Evolutionary conservation across 2,888 invertebrate genomes (phyloP).

Genomic region (Netelia virgata): DNA sequence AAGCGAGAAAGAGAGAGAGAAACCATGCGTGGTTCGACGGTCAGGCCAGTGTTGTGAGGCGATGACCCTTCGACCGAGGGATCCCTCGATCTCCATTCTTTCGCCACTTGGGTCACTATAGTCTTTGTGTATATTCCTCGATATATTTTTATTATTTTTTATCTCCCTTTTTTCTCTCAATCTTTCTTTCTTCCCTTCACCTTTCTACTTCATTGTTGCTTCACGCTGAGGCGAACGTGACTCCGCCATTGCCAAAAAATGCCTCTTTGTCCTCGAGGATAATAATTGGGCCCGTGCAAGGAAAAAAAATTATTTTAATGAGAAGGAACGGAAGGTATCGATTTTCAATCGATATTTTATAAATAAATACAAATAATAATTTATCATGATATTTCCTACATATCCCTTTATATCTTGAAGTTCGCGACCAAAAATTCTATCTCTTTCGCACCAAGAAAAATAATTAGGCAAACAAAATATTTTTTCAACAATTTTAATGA

Average conservation of each 20-base stretch:
- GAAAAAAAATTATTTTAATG: neutral
- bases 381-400: too few relatives aligned
- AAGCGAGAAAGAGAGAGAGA: slow-evolving; percentile 5
- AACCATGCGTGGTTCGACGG: slow-evolving; percentile 53
- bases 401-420: too few relatives aligned
- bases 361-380: neutral
- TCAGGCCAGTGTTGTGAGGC: slow-evolving; percentile 74
- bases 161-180: slow-evolving; percentile 12
- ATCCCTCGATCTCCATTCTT: slow-evolving; percentile 63
- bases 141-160: slow-evolving; percentile 24
- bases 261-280: neutral
- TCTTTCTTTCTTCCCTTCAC: slow-evolving; percentile 33
- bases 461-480: too few relatives aligned
- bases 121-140: slow-evolving; percentile 6
- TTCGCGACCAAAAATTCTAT: too few relatives aligned
- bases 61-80: slow-evolving; percentile 74
- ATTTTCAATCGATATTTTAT: neutral
- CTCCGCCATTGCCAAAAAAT: slow-evolving; percentile 53
- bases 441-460: too few relatives aligned
- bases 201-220: slow-evolving; percentile 52
- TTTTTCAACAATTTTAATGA: too few relatives aligned
- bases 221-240: slow-evolving; percentile 61
- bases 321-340: neutral
- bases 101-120: slow-evolving; percentile 26
- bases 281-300: neutral